Percentiles rank a stretch among this genome's conserved stretches.
phyloP scores from a whole-genome alignment of 1,140 invertebrate genomes.

The Gryon sp. region DNA sequence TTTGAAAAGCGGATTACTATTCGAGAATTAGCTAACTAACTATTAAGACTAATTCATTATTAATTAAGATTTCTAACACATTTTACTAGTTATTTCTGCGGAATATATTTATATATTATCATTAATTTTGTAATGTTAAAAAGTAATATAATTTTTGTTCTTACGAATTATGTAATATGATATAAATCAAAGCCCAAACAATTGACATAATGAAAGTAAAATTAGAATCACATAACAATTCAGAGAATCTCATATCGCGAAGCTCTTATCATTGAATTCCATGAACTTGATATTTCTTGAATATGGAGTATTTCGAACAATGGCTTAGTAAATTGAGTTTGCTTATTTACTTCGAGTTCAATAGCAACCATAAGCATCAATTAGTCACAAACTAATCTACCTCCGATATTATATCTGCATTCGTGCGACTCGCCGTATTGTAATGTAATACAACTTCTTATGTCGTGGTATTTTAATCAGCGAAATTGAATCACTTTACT shows the following conservation, averaged over 20 bases:
- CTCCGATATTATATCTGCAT: conserved; percentile 10
- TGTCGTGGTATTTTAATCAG: conserved; percentile 13
- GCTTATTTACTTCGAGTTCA: conserved; percentile 27
- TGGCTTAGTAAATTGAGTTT: conserved; percentile 27
- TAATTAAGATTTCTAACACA: too few relatives aligned
- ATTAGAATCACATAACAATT: too few relatives aligned
- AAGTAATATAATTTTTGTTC: too few relatives aligned
- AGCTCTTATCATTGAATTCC: background rate
- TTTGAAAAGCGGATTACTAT: too few relatives aligned
- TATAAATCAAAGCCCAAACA: too few relatives aligned
- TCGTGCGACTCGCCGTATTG: background rate
- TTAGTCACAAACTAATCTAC: conserved; percentile 33
- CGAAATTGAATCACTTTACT: conserved; percentile 7
- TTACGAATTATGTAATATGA: too few relatives aligned
- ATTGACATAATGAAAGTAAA: conserved; percentile 5
- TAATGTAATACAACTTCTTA: conserved; percentile 25
- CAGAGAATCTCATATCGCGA: too few relatives aligned
- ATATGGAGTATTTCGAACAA: conserved; percentile 17
- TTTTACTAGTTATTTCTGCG: too few relatives aligned
- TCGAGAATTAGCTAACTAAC: too few relatives aligned
- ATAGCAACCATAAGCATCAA: conserved; percentile 34
- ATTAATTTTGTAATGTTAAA: too few relatives aligned
- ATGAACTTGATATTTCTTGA: conserved; percentile 1
- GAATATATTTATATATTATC: too few relatives aligned
- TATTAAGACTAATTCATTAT: too few relatives aligned